phyloP scores from a whole-genome alignment of 2,797 vertebrate species.

The Lophotriccus pileatus region DNA sequence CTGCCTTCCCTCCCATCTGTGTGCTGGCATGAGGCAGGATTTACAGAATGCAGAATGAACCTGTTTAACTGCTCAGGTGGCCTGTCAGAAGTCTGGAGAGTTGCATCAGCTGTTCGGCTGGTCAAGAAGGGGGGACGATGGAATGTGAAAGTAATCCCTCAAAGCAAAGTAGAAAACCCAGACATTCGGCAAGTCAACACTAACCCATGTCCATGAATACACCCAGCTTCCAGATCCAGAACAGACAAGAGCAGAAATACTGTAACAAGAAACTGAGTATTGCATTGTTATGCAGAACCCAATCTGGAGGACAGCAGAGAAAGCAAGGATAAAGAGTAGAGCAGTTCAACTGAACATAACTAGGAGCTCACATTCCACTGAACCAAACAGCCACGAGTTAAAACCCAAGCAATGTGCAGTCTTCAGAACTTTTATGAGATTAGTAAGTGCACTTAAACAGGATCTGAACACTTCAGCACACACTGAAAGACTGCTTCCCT shows the following conservation, averaged over 20 bases:
- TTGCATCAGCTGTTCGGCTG: not conserved
- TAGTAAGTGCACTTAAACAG: not conserved
- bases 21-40: not conserved
- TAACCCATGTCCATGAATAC: not conserved
- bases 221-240: not conserved
- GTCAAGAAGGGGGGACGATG: not conserved
- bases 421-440: not conserved
- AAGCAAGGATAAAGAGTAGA: not conserved
- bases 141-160: not conserved
- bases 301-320: not conserved
- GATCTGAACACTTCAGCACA: not conserved
- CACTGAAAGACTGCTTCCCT: not conserved
- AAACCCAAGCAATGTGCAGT: not conserved
- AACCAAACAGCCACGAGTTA: not conserved
- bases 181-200: not conserved
- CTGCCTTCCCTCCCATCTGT: not conserved
- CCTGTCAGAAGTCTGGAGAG: not conserved
- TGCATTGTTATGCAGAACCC: not conserved
- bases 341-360: not conserved
- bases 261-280: not conserved
- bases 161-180: not conserved
- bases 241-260: not conserved
- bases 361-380: not conserved
- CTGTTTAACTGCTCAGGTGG: conserved; percentile 11
- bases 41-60: conserved; percentile 3